A percentile compares a stretch with the other conserved stretches of the same genome.
These are phyloP conservation scores for Novumbra hubbsi DNA, from an alignment of 2,797 vertebrate genomes.

Conservation along the genomic window DNA sequence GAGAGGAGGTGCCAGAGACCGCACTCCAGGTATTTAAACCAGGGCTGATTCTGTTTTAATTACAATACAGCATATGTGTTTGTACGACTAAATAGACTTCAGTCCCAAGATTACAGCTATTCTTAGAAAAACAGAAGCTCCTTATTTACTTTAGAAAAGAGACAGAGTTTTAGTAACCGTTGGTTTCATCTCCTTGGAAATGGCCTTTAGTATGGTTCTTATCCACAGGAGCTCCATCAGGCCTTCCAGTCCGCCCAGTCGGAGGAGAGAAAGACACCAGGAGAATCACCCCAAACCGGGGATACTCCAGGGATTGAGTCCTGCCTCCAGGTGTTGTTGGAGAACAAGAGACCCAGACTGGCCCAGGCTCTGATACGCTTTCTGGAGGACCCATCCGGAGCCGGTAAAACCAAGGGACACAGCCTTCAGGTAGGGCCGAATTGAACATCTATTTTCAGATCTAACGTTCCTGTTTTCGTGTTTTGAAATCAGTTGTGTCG, in stretches of 20 bases:
- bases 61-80: background rate
- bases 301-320: constrained; percentile 66
- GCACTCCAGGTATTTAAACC: constrained; percentile 75
- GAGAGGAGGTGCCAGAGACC: constrained; percentile 72
- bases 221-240: constrained; percentile 82
- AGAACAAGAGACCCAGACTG: constrained; percentile 72
- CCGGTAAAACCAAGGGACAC: constrained; percentile 27
- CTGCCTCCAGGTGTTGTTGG: constrained; percentile 76
- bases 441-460: background rate
- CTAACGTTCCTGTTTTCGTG: background rate
- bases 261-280: constrained; percentile 52
- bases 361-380: constrained; percentile 79
- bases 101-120: background rate
- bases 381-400: constrained; percentile 54
- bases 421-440: constrained; percentile 61
- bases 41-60: too few relatives aligned
- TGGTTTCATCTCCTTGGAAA: background rate
- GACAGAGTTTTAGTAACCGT: background rate
- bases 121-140: background rate
- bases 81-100: background rate
- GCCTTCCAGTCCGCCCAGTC: constrained; percentile 69
- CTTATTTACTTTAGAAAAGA: background rate
- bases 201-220: background rate
- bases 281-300: constrained; percentile 45
- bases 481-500: background rate